Base-by-base conservation (phyloP, 53 echinoderm and acorn worm genomes). In the Patiria pectinifera region DNA sequence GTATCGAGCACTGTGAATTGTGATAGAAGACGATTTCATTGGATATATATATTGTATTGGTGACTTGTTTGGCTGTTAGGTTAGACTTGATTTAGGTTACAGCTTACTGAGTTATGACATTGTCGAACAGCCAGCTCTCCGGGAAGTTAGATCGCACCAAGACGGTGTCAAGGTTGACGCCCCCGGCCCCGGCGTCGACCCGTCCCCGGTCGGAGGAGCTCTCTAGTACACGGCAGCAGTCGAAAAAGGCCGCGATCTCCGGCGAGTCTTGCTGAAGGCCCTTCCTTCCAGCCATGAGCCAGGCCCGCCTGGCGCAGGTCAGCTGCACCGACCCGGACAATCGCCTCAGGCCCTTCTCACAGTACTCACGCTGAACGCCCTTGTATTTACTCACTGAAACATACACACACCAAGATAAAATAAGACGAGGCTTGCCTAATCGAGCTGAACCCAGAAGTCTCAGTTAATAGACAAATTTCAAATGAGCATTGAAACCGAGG, bases 81-180 rank as follows among this genome's bases (percentile, higher is more conserved):
- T 35, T 35, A 35, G 35, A 35, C 35, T 53, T 53, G 5, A 53
- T 53, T 53, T 12, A 18, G 24, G 13, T 18, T 22, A 43, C 76
- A 4, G 83, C 66, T 66, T 66, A 66, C 66, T 0, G 0, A 18
- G 95, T 81, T 4, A 76, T 76, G 7, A 93, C 88, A 1, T 94
- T 85, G 23, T 93, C 86, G 90, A 98, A 97, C 45, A 98, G 91
- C 96, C 96, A 98, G 4, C 97, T 96, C 77, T 97, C 99, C 1
- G 80, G 79, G 59, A 92, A 92, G 49, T 86, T 11, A 3, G 80
- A 46, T 11, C 87, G 78, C 59, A 86, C 71, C 15, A 35, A 4
- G 26, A 79, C 59, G 13, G 53, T 16, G 0, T 66, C 45, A 16
- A 80, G 44, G 5, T 81, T 69, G 0, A 92, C 59, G 4, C 4